Base-by-base conservation (phyloP, 2,113 vertebrate genomes). In the Megaleporinus macrocephalus region DNA sequence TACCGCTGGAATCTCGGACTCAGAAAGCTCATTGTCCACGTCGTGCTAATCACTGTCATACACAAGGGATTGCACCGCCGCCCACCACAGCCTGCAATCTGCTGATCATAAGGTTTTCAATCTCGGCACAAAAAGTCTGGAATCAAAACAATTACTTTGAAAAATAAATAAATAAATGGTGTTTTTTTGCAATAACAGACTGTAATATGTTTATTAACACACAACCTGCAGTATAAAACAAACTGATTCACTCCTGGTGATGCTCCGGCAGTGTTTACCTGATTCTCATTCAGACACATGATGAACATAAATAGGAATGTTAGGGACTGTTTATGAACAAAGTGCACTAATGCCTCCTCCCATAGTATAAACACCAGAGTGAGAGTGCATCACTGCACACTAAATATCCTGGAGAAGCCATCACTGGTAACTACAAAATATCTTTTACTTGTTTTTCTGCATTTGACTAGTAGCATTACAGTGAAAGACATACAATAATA, bases 1-100 rank as follows among this genome's bases (percentile, higher is more conserved):
- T 95, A 95, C 93, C 91, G 91, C 94, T 92, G 93, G 96, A 95
- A 96, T 96, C 93, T 84, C 89, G 16, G 88, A 86, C 89, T 91
- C 76, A 88, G 90, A 88, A 92, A 92, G 93, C 93, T 95, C 94
- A 96, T 96, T 95, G 89, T 89, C 90, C 63, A 88, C 81, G 90
- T 95, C 91, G 92, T 86, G 92, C 91, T 98, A 97, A 98, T 97
- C 95, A 95, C 91, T 95, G 95, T 97, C 97, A 98, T 96, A 97
- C 95, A 96, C 95, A 96, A 97, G 86, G 96, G 97, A 97, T 97
- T 96, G 95, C 91, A 91, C 92, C 92, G 94, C 94, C 94, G 93
- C 91, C 49, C 27, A 91, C 93, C 91, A 91, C 86, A 91, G 92
- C 82, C 84, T 88, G 82, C 81, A 81, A 84, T 49, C 84, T 57